A percentile compares a stretch with the other conserved stretches of the same genome.
These are phyloP conservation scores for Musca vetustissima DNA, from an alignment of 1,140 invertebrate genomes.

Conservation along the genomic window DNA sequence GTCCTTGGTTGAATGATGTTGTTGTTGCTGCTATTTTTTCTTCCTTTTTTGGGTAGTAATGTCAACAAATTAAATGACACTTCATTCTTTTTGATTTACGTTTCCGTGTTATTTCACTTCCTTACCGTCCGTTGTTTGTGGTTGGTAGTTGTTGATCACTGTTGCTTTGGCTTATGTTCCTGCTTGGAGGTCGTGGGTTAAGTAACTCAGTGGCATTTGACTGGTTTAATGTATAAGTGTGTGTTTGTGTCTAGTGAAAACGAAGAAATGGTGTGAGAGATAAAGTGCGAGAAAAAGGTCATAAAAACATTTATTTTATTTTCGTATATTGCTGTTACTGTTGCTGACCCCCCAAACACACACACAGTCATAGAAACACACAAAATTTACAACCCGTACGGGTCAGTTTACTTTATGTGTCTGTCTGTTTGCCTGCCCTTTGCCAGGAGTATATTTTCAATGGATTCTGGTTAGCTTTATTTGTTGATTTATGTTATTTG, in stretches of 20 bases:
- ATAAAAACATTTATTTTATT: slow-evolving; percentile 14
- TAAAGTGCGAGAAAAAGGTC: slow-evolving; percentile 3
- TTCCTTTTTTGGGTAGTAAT: slow-evolving; percentile 28
- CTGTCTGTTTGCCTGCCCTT: neutral
- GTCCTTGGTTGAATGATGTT: too few relatives aligned
- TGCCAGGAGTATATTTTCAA: too few relatives aligned
- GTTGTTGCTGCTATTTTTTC: too few relatives aligned
- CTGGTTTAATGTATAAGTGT: neutral
- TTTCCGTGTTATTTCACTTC: slow-evolving; percentile 25
- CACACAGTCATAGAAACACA: too few relatives aligned
- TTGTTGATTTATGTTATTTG: slow-evolving; percentile 16
- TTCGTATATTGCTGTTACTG: neutral
- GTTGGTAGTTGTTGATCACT: neutral
- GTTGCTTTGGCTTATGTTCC: neutral
- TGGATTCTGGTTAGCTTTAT: slow-evolving; percentile 12
- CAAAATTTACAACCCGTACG: neutral
- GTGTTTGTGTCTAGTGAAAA: neutral
- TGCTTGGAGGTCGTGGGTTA: too few relatives aligned
- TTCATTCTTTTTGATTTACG: slow-evolving; percentile 55
- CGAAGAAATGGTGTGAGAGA: neutral
- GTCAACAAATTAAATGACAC: slow-evolving; percentile 56
- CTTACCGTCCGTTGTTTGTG: neutral
- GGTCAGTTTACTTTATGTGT: neutral
- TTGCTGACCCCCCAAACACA: neutral
- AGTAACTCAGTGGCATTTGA: too few relatives aligned